A percentile compares a stretch with the other conserved stretches of the same genome.
phyloP scores from a whole-genome alignment of 2,113 vertebrate species.

The Xenopus laevis region DNA sequence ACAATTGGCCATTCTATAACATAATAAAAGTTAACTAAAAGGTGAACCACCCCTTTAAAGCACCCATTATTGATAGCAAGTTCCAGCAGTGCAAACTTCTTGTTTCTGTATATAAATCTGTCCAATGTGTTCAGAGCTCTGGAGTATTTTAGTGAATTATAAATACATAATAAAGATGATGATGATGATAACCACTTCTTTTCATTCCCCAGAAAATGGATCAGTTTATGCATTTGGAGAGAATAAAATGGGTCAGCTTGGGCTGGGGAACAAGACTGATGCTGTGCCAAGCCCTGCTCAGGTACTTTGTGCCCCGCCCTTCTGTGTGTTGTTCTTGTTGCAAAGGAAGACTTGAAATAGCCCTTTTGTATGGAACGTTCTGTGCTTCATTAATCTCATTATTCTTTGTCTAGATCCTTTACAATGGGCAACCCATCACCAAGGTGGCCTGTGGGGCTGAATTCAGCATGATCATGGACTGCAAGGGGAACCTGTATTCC shows the following conservation, averaged over 20 bases:
- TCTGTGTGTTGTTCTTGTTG: fast-evolving
- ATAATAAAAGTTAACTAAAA: too few relatives aligned
- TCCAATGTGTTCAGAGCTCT: too few relatives aligned
- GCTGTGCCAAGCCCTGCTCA: slow-evolving; percentile 85
- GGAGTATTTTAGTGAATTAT: not conserved
- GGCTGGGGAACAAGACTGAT: slow-evolving; percentile 90
- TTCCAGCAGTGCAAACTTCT: not conserved
- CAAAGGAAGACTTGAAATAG: not conserved
- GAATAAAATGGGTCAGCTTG: slow-evolving; percentile 94
- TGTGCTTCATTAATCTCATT: not conserved
- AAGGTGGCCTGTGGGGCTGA: slow-evolving; percentile 92
- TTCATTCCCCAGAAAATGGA: slow-evolving; percentile 70
- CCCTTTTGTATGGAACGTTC: not conserved
- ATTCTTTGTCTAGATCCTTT: slow-evolving; percentile 75
- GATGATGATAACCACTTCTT: too few relatives aligned
- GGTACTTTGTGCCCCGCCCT: slow-evolving; percentile 54
- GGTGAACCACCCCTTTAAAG: too few relatives aligned
- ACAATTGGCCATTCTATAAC: too few relatives aligned
- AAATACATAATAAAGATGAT: too few relatives aligned
- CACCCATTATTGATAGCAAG: not conserved
- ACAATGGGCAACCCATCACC: slow-evolving; percentile 93
- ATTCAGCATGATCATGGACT: slow-evolving; percentile 97
- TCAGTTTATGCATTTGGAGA: slow-evolving; percentile 86
- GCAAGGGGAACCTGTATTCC: slow-evolving; percentile 95
- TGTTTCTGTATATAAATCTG: too few relatives aligned